Evolutionary conservation across 2,113 vertebrate species (phyloP), one percentile per base, ranked within the genome.

Genomic region (Apeltes quadracus): DNA sequence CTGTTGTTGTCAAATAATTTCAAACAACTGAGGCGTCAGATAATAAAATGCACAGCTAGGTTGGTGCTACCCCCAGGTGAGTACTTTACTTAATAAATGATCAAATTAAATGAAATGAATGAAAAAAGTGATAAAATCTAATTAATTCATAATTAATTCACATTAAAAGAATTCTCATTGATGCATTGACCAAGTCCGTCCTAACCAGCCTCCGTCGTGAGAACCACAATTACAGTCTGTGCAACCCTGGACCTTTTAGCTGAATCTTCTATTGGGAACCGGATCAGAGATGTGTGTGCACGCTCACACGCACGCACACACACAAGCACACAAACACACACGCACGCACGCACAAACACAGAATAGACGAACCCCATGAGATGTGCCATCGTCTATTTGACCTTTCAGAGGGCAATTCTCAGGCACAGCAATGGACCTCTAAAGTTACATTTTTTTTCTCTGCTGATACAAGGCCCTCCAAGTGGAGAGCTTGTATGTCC

Each of bases 261-360:
- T 83, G 67, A 72, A 78, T 90, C 75, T 84, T 90, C 90, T 81
- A 86, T 84, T 88, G 75, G 82, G 51, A 75, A 78, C 72, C 85
- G 76, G 69, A 34, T 86, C 68, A 78, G 61, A 84, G 69, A 84
- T 72, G 34, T 66, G 27, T 0, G 38, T 22, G 14, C 18, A 5
- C 16, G 3, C 43, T 15, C 54, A 34, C 54, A 43, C 25, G 22
- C 53, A 58, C 59, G 55, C 38, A 46, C 55, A 27, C 29, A 55
- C 72, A 6, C 7, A 56, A 38, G 38, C 27, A 36, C 63, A 51
- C 43, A 34, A 41, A 58, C 59, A 25, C 27, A 36, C 63, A 51
- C 43, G n/a, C 53, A 58, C 59, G 54, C 38, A 44, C 55, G n/a
- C 48, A 55, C 72, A 55, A 36, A 48, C 41, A 63, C 22, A 65